Conservation (phyloP, 1,140 invertebrate species). For the Lethrus apterus region DNA sequence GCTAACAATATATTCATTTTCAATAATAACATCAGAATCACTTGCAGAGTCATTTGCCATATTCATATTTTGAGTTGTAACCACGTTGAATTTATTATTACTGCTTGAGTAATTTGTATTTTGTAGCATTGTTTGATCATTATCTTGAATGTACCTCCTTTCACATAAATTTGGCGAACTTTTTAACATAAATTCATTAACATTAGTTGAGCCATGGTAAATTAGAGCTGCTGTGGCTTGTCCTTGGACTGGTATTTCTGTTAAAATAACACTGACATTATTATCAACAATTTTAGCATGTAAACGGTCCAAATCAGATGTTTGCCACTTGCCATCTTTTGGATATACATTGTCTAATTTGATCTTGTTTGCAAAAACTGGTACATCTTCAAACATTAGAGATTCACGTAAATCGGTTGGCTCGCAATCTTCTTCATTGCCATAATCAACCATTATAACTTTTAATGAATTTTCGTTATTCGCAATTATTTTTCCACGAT, state of each 20-base stretch:
- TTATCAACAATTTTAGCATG: conserved; percentile 22
- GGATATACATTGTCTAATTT: conserved; percentile 43
- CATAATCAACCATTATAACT: conserved; percentile 57
- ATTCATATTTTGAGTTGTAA: background rate
- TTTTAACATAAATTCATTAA: conserved; percentile 14
- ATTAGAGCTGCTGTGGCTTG: background rate
- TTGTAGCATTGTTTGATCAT: background rate
- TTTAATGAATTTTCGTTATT: conserved; percentile 39
- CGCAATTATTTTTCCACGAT: conserved; percentile 49
- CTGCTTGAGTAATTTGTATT: background rate
- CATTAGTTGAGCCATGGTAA: conserved; percentile 1
- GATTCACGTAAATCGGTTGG: conserved; percentile 49
- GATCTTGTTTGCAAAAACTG: conserved; percentile 47
- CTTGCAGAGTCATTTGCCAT: background rate
- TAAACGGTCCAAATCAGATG: conserved; percentile 19
- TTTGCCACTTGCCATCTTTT: conserved; percentile 25
- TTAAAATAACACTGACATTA: conserved; percentile 8
- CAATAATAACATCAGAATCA: conserved; percentile 20
- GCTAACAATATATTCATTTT: background rate
- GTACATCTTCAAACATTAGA: conserved; percentile 51
- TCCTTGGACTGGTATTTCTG: background rate
- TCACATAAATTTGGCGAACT: background rate
- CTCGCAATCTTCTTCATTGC: conserved; percentile 49
- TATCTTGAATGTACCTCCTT: background rate
- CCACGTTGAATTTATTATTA: background rate